Percentiles rank a stretch among this genome's conserved stretches.
Evolutionary conservation across 2,113 vertebrate species (phyloP).

Genomic region (Pundamilia nyererei): DNA sequence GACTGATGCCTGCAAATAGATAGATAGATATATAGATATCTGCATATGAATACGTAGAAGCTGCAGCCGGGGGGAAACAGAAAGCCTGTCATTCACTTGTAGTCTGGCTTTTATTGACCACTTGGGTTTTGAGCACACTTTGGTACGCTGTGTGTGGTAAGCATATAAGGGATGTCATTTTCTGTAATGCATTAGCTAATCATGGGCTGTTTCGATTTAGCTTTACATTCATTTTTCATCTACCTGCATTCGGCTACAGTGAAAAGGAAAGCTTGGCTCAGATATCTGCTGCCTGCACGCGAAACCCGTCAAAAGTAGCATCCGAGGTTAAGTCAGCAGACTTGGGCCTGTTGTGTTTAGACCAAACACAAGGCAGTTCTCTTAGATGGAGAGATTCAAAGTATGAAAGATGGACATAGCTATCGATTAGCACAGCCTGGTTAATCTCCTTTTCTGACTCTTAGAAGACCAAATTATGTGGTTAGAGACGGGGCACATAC

Average conservation of each 20-base stretch:
- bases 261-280: background rate
- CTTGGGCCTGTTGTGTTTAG: background rate
- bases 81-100: background rate
- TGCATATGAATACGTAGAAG: background rate
- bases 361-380: background rate
- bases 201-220: background rate
- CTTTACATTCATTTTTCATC: background rate
- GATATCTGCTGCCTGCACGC: background rate
- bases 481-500: background rate
- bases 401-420: background rate
- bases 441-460: background rate
- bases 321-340: background rate
- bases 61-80: background rate
- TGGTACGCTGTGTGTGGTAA: background rate
- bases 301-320: background rate
- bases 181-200: background rate
- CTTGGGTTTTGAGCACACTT: background rate
- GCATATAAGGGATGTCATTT: background rate
- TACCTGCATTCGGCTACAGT: background rate
- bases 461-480: background rate
- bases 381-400: background rate
- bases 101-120: background rate
- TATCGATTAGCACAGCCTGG: background rate
- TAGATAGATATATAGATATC: background rate
- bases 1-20: background rate